A percentile compares a stretch with the other conserved stretches of the same genome.
Conservation (phyloP, 1,140 invertebrate species). For the Drosophila subobscura region DNA sequence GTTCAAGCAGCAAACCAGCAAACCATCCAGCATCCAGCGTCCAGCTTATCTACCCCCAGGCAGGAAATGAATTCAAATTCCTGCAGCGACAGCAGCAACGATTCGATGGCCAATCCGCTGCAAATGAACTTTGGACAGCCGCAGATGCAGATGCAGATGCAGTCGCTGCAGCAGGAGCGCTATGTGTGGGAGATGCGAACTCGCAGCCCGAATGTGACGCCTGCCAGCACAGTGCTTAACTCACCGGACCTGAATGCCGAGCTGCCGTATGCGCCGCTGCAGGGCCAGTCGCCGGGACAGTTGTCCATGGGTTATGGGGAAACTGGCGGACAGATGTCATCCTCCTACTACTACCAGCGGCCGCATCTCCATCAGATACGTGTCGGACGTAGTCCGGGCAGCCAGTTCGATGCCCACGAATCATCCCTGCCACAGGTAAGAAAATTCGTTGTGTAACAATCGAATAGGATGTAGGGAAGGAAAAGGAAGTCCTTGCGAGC, state of each 20-base stretch:
- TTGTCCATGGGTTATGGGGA: constrained; percentile 1
- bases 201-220: constrained; percentile 80
- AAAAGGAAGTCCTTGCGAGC: no score
- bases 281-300: constrained; percentile 40
- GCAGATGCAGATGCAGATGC: constrained; percentile 1
- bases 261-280: constrained; percentile 56
- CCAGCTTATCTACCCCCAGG: constrained; percentile 1
- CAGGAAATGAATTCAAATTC: constrained; percentile 68
- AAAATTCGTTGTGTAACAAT: no score
- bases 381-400: constrained; percentile 77
- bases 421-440: constrained; percentile 51
- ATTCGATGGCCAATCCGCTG: constrained; percentile 57
- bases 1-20: constrained; percentile 12
- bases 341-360: constrained; percentile 63
- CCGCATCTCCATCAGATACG: constrained; percentile 78
- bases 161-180: constrained; percentile 65
- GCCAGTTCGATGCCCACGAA: constrained; percentile 64
- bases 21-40: background rate
- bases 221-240: constrained; percentile 82
- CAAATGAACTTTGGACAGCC: constrained; percentile 58
- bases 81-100: constrained; percentile 70
- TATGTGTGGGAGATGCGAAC: constrained; percentile 83
- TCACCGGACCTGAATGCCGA: constrained; percentile 81
- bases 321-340: constrained; percentile 29
- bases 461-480: no score